A percentile compares a stretch with the other conserved stretches of the same genome.
These are phyloP conservation scores for Drosophila diplacantha DNA, from an alignment of 2,888 invertebrate genomes.

Conservation along the genomic window DNA sequence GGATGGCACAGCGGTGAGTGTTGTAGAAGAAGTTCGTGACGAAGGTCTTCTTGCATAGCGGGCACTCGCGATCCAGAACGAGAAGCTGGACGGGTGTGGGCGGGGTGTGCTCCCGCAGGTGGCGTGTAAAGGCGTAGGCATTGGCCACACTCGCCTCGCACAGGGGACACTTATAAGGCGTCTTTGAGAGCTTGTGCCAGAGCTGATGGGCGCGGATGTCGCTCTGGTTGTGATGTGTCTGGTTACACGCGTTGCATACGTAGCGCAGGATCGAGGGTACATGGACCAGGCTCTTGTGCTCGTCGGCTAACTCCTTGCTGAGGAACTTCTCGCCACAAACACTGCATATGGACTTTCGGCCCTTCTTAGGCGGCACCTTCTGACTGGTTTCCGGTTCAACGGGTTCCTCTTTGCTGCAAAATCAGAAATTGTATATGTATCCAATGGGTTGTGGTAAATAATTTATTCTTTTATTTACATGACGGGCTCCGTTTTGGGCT, in stretches of 20 bases:
- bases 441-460: no score
- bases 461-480: background rate
- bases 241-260: constrained; percentile 79
- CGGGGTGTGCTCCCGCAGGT: constrained; percentile 69
- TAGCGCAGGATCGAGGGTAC: constrained; percentile 72
- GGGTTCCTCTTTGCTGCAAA: constrained; percentile 69
- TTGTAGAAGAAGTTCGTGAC: constrained; percentile 76
- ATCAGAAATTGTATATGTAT: background rate
- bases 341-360: constrained; percentile 54
- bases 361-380: constrained; percentile 30
- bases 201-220: constrained; percentile 78
- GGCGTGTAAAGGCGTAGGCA: constrained; percentile 71
- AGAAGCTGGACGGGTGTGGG: constrained; percentile 53
- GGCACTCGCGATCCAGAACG: constrained; percentile 75
- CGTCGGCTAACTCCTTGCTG: constrained; percentile 66
- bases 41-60: constrained; percentile 73
- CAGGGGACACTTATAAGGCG: constrained; percentile 78
- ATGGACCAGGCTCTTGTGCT: constrained; percentile 67
- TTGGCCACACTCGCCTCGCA: constrained; percentile 74
- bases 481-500: constrained; percentile 54
- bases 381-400: constrained; percentile 37
- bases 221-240: constrained; percentile 76
- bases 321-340: constrained; percentile 70
- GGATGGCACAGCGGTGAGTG: constrained; percentile 75
- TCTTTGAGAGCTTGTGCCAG: constrained; percentile 76